A percentile compares a stretch with the other conserved stretches of the same genome.
Evolutionary conservation across 2,888 invertebrate species (phyloP).

Genomic region (Cephus spinipes): DNA sequence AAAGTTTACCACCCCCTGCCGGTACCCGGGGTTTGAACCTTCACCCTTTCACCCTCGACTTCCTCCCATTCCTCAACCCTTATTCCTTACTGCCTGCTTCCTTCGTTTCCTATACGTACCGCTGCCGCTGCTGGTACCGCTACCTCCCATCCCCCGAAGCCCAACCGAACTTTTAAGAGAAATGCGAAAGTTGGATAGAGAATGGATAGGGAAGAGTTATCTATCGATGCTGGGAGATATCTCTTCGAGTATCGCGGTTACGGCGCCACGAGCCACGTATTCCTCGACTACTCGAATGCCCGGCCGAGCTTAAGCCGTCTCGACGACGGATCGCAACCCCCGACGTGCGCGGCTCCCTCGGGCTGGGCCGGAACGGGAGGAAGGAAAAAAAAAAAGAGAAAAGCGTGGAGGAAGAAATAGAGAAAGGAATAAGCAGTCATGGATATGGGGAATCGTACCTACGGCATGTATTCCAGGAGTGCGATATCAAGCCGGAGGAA

Average conservation of each 20-base stretch:
- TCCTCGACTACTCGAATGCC: slow-evolving; percentile 21
- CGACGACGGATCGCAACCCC: slow-evolving; percentile 27
- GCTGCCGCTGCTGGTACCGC: slow-evolving; percentile 41
- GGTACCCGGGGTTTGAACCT: background rate
- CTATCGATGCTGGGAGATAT: slow-evolving; percentile 51
- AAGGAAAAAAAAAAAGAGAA: background rate
- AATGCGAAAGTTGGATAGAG: slow-evolving; percentile 64
- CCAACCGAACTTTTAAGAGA: slow-evolving; percentile 60
- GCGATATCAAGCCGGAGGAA: background rate
- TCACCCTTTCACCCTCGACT: slow-evolving; percentile 25
- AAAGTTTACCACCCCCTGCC: slow-evolving; percentile 48
- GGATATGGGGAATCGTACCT: background rate
- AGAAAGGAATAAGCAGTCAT: background rate
- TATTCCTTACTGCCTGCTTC: background rate
- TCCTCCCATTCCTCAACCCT: slow-evolving; percentile 19
- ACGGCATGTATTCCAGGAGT: background rate
- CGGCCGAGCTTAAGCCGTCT: slow-evolving; percentile 19
- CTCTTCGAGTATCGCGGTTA: slow-evolving; percentile 30
- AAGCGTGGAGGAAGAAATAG: background rate
- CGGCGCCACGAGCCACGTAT: slow-evolving; percentile 17
- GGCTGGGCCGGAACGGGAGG: background rate
- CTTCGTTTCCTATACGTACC: background rate
- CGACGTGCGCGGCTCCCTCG: slow-evolving; percentile 34
- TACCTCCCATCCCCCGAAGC: slow-evolving; percentile 18
- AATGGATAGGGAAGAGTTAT: slow-evolving; percentile 63